Percentiles rank a stretch among this genome's conserved stretches.
Conservation (phyloP, 2,888 invertebrate species). For the Athetis lepigone region DNA sequence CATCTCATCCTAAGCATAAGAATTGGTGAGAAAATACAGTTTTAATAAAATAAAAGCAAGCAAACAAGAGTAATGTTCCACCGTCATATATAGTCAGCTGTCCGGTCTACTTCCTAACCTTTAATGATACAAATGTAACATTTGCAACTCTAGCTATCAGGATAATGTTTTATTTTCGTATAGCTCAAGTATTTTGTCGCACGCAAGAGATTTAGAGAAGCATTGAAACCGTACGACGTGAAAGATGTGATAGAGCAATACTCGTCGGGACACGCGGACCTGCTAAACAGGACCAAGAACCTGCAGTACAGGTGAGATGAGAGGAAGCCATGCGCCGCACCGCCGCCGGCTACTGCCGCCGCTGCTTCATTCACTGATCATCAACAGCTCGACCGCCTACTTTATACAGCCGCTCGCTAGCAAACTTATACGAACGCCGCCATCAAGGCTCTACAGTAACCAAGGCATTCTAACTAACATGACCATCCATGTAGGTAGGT, state of each 20-base stretch:
- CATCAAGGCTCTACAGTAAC: slow-evolving; percentile 32
- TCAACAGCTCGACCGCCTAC: slow-evolving; percentile 64
- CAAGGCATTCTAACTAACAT: slow-evolving; percentile 53
- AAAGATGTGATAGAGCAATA: slow-evolving; percentile 98
- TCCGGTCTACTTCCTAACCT: slow-evolving; percentile 13
- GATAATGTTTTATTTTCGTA: slow-evolving; percentile 87
- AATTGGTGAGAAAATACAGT: slow-evolving; percentile 4
- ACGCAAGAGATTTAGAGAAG: slow-evolving; percentile 97
- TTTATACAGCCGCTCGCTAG: slow-evolving; percentile 59
- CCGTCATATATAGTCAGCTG: neutral
- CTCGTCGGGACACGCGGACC: slow-evolving; percentile 96
- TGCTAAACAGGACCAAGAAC: slow-evolving; percentile 96
- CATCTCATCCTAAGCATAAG: no score
- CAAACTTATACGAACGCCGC: slow-evolving; percentile 23
- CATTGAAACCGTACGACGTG: slow-evolving; percentile 97
- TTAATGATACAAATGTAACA: slow-evolving; percentile 36
- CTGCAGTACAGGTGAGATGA: slow-evolving; percentile 94
- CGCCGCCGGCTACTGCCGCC: slow-evolving; percentile 58
- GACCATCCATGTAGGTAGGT: slow-evolving; percentile 35
- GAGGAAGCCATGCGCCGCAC: slow-evolving; percentile 54
- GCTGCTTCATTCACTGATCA: slow-evolving; percentile 71
- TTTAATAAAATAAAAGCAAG: slow-evolving; percentile 9
- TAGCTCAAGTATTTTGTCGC: slow-evolving; percentile 97
- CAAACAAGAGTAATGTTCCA: slow-evolving; percentile 1
- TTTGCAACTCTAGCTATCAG: slow-evolving; percentile 71